Evolutionary conservation across 2,888 invertebrate species (phyloP), one percentile per base, ranked within the genome.

Genomic region (Stenoptilia bipunctidactyla): DNA sequence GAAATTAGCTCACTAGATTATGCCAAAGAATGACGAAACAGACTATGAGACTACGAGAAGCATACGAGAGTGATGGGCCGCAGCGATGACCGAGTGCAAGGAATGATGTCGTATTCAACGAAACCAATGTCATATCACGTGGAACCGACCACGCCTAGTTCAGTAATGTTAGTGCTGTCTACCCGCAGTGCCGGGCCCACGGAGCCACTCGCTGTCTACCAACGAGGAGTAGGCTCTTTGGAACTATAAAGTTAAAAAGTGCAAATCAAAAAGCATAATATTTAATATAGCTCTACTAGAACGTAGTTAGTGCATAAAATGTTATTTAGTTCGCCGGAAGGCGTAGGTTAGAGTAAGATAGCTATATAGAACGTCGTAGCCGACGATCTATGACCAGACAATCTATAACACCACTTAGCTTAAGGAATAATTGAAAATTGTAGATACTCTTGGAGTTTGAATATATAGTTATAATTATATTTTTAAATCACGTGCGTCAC

Each of bases 1-100:
- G 62, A 70, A 66, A 63, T 66, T 66, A 75, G 76, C 79, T 77
- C 82, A 79, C 76, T 80, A 72, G 65, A 76, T 69, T 80, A 82
- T 80, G 79, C 82, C 82, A 82, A 82, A 82, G 82, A 82, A 74
- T 65, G 73, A 67, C 55, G 59, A 63, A 68, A 64, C 58, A 61
- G 69, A 63, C 59, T 56, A 56, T 48, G 27, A 50, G 55, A 64
- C 51, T 61, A 64, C 63, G 63, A 60, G 59, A 61, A 56, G 61
- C 61, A 65, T 61, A 60, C 50, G 46, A 61, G 65, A 58, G 54
- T 52, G 66, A 63, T 53, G 56, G 64, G 51, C 58, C 61, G 65
- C 20, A 64, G 55, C 57, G 53, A 50, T 60, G 68, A 61, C 47
- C 51, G 66, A 59, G 66, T 71, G 71, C 54, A 64, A 66, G 71